These are phyloP conservation scores for Drosophila niveifrons DNA, from an alignment of 2,888 invertebrate species.

Conservation along the genomic window DNA sequence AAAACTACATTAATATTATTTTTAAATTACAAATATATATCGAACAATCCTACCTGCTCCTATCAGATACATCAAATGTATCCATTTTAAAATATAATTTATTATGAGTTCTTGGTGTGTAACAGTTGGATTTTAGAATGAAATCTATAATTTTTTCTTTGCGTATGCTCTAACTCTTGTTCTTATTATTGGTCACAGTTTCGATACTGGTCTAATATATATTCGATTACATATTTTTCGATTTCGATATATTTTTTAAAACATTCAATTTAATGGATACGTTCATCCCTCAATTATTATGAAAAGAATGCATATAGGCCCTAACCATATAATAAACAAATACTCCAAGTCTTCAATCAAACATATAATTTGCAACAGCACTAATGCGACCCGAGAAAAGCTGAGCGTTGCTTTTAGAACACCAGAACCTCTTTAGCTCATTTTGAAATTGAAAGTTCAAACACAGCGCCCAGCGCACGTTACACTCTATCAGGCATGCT, in stretches of 20 bases:
- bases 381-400: too few relatives aligned
- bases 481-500: too few relatives aligned
- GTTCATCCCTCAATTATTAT: too few relatives aligned
- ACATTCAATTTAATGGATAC: neutral
- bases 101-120: neutral
- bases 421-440: too few relatives aligned
- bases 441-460: too few relatives aligned
- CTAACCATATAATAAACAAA: too few relatives aligned
- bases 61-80: conserved; percentile 84
- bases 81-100: conserved; percentile 72
- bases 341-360: too few relatives aligned
- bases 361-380: too few relatives aligned
- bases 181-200: conserved; percentile 19
- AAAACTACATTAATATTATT: too few relatives aligned
- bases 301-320: too few relatives aligned
- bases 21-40: neutral
- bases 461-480: too few relatives aligned
- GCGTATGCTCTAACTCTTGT: conserved; percentile 35
- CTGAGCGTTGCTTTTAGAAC: too few relatives aligned
- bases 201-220: neutral
- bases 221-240: conserved; percentile 1
- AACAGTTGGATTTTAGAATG: neutral
- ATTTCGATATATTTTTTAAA: neutral
- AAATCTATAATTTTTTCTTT: conserved; percentile 32
- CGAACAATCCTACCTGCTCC: conserved; percentile 73